Evolutionary conservation across 2,888 invertebrate genomes (phyloP).

Genomic region (Crioceris asparagi): DNA sequence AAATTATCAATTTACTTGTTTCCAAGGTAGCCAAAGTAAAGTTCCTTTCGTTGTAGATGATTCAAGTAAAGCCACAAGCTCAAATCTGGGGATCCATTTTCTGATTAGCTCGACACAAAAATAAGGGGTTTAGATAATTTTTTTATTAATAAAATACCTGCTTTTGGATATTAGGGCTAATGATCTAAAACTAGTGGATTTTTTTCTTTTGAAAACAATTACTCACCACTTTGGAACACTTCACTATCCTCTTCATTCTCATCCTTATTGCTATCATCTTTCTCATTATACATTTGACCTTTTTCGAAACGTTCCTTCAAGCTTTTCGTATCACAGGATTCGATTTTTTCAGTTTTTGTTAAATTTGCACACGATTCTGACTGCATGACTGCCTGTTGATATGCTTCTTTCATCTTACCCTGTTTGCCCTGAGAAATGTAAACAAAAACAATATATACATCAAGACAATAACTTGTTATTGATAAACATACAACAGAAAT

Average conservation of each 20-base stretch:
- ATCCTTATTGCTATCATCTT: conserved; percentile 37
- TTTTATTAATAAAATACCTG: no score
- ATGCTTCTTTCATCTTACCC: conserved; percentile 81
- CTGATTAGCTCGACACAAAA: background rate
- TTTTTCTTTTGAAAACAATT: background rate
- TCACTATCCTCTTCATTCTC: conserved; percentile 62
- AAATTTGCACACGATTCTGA: conserved; percentile 51
- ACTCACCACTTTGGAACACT: conserved; percentile 68
- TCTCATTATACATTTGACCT: conserved; percentile 56
- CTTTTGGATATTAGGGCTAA: no score
- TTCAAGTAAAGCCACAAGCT: no score
- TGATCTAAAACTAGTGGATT: no score
- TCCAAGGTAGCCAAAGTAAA: no score
- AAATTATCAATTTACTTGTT: no score
- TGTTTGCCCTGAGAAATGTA: conserved; percentile 71
- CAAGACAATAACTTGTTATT: no score
- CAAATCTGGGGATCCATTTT: background rate
- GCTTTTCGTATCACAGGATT: conserved; percentile 41
- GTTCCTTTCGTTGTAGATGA: no score
- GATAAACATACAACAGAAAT: no score
- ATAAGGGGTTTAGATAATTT: no score
- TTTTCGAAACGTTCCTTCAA: conserved; percentile 69
- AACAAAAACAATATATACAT: no score
- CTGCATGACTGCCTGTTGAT: conserved; percentile 80
- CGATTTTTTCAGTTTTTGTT: conserved; percentile 40